Conservation (phyloP, 2,888 invertebrate genomes). For the Hecatera dysodea region DNA sequence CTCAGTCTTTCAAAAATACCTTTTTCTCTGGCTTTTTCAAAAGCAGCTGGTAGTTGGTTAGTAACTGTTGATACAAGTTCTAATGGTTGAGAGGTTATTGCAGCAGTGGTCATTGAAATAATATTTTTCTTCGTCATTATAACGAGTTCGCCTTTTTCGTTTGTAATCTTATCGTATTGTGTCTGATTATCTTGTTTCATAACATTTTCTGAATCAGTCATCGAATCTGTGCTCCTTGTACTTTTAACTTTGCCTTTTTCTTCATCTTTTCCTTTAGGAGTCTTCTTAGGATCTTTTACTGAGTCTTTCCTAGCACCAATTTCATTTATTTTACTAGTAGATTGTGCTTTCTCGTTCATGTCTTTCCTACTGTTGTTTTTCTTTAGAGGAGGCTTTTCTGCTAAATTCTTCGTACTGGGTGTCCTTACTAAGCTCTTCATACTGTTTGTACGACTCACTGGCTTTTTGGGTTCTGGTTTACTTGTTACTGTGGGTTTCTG, state of each 20-base stretch:
- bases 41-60: conserved; percentile 87
- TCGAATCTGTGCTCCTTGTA: conserved; percentile 69
- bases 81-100: conserved; percentile 90
- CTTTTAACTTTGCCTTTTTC: conserved; percentile 66
- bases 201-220: conserved; percentile 76
- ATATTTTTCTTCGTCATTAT: conserved; percentile 88
- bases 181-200: conserved; percentile 86
- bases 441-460: conserved; percentile 84
- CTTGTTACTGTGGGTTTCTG: conserved; percentile 76
- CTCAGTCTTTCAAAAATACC: conserved; percentile 86
- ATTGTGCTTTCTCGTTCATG: conserved; percentile 78
- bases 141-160: conserved; percentile 84
- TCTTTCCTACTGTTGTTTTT: conserved; percentile 82
- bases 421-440: conserved; percentile 84
- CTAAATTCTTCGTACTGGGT: conserved; percentile 84
- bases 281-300: conserved; percentile 69
- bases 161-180: conserved; percentile 86
- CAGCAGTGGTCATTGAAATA: conserved; percentile 91
- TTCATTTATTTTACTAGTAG: conserved; percentile 81
- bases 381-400: conserved; percentile 83
- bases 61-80: conserved; percentile 90
- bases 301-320: conserved; percentile 72
- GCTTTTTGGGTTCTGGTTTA: conserved; percentile 82
- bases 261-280: conserved; percentile 59
- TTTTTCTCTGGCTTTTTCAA: conserved; percentile 89